Evolutionary conservation across 2,113 vertebrate species (phyloP).

Genomic region (Seriola dumerili): DNA sequence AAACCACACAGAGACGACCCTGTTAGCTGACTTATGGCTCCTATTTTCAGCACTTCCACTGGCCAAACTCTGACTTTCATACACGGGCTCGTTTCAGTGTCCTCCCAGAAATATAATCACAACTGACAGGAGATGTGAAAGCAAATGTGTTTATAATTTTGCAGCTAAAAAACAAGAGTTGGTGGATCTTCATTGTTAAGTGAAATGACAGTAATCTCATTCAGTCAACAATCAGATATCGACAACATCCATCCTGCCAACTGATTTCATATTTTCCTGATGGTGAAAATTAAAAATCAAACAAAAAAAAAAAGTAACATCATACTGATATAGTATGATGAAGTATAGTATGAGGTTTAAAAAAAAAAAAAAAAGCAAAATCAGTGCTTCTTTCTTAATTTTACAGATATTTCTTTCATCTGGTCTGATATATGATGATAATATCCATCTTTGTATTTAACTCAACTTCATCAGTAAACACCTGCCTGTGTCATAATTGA

Average conservation of each 20-base stretch:
- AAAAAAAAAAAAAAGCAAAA: too few species aligned
- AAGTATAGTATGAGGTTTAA: too few species aligned
- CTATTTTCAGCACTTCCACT: conserved; percentile 66
- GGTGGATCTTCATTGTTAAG: not conserved
- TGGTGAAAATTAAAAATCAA: too few species aligned
- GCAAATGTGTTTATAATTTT: conserved; percentile 28
- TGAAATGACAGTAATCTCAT: not conserved
- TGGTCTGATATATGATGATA: not conserved
- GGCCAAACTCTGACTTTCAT: conserved; percentile 55
- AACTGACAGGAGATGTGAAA: conserved; percentile 46
- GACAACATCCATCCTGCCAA: not conserved
- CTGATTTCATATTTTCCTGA: not conserved
- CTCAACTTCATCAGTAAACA: not conserved
- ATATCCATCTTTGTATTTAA: not conserved
- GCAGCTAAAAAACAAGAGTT: not conserved
- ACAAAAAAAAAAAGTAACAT: too few species aligned
- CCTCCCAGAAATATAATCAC: conserved; percentile 40
- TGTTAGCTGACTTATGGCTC: conserved; percentile 69
- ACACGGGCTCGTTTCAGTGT: conserved; percentile 31
- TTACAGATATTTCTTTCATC: not conserved
- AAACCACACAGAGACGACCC: conserved; percentile 77
- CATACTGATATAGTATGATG: too few species aligned
- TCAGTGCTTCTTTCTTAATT: too few species aligned
- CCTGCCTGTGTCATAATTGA: not conserved
- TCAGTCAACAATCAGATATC: not conserved